Conservation (phyloP, 2,113 vertebrate genomes). For the Halichoerus grypus region DNA sequence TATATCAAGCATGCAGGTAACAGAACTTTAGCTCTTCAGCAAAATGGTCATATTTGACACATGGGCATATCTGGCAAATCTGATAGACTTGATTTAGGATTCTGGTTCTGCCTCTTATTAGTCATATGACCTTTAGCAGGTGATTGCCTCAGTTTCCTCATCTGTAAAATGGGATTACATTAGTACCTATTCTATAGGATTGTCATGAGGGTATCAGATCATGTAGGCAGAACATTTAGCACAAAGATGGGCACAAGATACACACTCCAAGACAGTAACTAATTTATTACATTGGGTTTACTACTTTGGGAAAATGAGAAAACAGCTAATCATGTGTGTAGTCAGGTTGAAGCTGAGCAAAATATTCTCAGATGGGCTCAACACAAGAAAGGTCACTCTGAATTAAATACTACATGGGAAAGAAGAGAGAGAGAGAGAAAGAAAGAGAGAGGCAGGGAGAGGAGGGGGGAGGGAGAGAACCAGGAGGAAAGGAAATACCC, state of each 20-base stretch:
- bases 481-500: not conserved
- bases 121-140: not conserved
- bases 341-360: not conserved
- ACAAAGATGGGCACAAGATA: not conserved
- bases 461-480: not conserved
- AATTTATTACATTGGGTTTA: not conserved
- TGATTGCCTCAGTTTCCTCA: not conserved
- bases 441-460: too few species aligned
- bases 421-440: not conserved
- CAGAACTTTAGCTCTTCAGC: not conserved
- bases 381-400: not conserved
- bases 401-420: not conserved
- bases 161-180: not conserved
- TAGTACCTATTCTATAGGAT: not conserved
- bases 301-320: constrained; percentile 8
- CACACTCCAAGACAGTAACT: not conserved
- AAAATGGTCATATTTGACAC: not conserved
- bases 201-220: not conserved
- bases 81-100: not conserved
- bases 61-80: not conserved
- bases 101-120: not conserved
- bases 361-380: not conserved
- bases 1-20: not conserved
- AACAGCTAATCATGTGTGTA: not conserved
- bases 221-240: not conserved